Base-by-base conservation (phyloP, 35 echinoderm and acorn worm genomes). In the Ophioderma brevispina region DNA sequence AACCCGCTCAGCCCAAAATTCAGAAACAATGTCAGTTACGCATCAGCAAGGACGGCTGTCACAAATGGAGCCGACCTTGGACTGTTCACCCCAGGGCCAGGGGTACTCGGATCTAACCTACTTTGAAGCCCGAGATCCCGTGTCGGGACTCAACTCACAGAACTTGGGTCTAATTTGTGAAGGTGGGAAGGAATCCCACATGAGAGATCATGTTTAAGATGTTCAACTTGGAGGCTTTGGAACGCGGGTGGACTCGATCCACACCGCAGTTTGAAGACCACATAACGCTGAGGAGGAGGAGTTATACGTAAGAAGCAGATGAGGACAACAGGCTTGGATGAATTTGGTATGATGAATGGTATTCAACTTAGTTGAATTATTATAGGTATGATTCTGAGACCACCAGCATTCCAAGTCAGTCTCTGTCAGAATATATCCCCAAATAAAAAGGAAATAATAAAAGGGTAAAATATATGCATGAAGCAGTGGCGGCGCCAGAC, bases 81-180 rank as follows among this genome's bases (percentile, higher is more conserved):
- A 87, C 55, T 1, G 77, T 98, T 6, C 91, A 95, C 78, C 32
- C 82, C 4, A 80, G 79, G 30, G 77, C 70, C 28, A 81, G 86
- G 34, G 91, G 0, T 98, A 98, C 75, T 98, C 96, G 10, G 96
- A 98, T 56, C 46, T 98, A 28, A 93, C 96, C 0, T 98, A 98
- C 63, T 92, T 98, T 88, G 96, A 94, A 76, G 82, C 82, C 2
- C 18, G 56, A 19, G 77, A 87, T 31, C 79, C 76, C 2, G n/a
- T 76, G 40, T 76, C 75, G 4, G 89, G 87, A 76, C 40, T 82
- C 18, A 89, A 76, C 43, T 91, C 89, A n/a, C 95, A 95, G 40
- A 95, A 90, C 64, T 95, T 98, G 92, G 96, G 86, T 2, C 28
- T 98, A 37, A 38, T 98, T 21, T 95, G 82, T 78, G 96, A 98